Evolutionary conservation across 2,113 vertebrate species (phyloP).

Genomic region (Nycticryphes semicollaris): DNA sequence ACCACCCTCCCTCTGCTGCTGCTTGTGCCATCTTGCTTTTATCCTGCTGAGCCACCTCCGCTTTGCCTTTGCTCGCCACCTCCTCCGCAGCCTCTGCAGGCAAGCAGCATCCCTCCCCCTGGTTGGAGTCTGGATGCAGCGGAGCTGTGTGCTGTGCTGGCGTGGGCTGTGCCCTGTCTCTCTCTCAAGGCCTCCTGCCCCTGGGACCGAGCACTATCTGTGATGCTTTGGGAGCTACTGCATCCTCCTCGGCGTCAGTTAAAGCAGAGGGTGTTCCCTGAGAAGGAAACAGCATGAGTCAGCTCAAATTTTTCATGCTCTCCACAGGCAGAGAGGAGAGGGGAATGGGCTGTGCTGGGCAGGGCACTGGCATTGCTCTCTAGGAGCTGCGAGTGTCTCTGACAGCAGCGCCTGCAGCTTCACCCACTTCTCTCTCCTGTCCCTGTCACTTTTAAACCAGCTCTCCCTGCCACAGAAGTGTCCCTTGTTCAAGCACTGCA

Average conservation of each 20-base stretch:
- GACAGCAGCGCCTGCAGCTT: neutral
- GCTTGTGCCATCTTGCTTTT: neutral
- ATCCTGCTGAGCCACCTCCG: neutral
- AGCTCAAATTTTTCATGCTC: neutral
- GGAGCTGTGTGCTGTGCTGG: neutral
- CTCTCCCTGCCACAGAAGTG: neutral
- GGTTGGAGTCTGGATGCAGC: neutral
- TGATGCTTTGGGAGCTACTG: neutral
- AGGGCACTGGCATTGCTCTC: neutral
- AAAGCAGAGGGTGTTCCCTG: neutral
- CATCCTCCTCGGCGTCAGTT: neutral
- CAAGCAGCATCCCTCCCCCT: neutral
- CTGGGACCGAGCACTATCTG: neutral
- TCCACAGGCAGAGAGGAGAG: neutral
- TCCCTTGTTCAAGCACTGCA: neutral
- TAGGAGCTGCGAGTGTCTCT: neutral
- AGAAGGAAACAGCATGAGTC: neutral
- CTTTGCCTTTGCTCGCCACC: neutral
- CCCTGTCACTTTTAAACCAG: neutral
- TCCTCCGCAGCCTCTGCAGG: neutral
- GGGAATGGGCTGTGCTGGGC: neutral
- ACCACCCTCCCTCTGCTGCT: neutral
- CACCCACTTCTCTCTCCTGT: neutral
- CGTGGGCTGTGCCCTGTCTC: neutral
- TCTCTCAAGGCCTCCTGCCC: constrained; percentile 4